Evolutionary conservation across 2,888 invertebrate genomes (phyloP), one percentile per base, ranked within the genome.

Genomic region (Macaria notata): DNA sequence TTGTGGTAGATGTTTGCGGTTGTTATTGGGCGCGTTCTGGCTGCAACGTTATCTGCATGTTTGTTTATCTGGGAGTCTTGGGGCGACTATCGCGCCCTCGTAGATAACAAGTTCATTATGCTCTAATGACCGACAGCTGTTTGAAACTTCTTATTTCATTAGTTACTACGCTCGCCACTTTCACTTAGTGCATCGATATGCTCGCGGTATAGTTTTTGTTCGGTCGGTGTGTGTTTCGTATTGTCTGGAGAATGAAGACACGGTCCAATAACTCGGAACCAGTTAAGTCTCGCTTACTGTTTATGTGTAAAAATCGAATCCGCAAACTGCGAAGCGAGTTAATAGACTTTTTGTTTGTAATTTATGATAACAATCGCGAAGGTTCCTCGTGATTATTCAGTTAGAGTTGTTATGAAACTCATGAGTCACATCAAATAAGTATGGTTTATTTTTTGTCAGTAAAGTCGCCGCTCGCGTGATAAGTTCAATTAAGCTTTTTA

Each of bases 21-120:
- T 43, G 29, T 46, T 6, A 4, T 4, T 38, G 47, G 38, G 19
- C 38, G 47, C 46, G 50, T 43, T 36, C 9, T 6, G 2, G n/a
- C n/a, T n/a, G n/a, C n/a, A n/a, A n/a, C 38, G 43, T 31, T 51
- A 51, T 56, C 50, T 33, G 33, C 4, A 33, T 33, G 33, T 43
- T n/a, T 29, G 36, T 29, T 46, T 29, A 5, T 46, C 6, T 49
- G 8, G 30, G 31, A 31, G 31, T 33, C 4, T 33, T 33, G 33
- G 4, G 33, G 6, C 31, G 29, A 19, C 36, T 9, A 46, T n/a
- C 41, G 31, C 4, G 49, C 33, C 3, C 43, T 19, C 29, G 9
- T 43, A 45, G 54, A 57, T 61, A 55, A 57, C 36, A 52, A 62
- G 62, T 47, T 59, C 55, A 52, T 55, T 46, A 29, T 31, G 49